Percentiles rank a stretch among this genome's conserved stretches.
phyloP scores from a whole-genome alignment of 2,888 invertebrate genomes.

The Uloborus plumipes region DNA sequence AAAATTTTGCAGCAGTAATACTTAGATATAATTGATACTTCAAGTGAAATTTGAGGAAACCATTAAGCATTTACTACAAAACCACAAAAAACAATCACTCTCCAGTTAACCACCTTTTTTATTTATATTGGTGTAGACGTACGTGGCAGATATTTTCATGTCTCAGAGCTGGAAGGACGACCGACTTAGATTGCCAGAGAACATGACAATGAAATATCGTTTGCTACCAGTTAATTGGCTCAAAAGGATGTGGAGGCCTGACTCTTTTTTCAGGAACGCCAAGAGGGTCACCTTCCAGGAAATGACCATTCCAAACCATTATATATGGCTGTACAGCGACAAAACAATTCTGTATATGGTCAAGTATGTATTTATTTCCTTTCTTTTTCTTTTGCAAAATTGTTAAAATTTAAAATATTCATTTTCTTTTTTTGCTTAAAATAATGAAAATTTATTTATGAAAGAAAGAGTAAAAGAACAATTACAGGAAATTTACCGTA shows the following conservation, averaged over 20 bases:
- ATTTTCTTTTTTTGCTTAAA: no score
- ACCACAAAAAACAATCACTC: no score
- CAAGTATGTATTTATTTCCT: slow-evolving; percentile 77
- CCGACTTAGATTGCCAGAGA: slow-evolving; percentile 87
- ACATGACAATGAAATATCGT: slow-evolving; percentile 92
- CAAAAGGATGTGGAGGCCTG: slow-evolving; percentile 88
- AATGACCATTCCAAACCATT: slow-evolving; percentile 95
- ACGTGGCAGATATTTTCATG: slow-evolving; percentile 91
- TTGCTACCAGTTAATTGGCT: slow-evolving; percentile 91
- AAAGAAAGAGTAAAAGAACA: no score
- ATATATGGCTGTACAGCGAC: slow-evolving; percentile 91
- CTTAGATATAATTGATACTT: no score
- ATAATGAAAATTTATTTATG: no score
- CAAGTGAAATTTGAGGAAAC: no score
- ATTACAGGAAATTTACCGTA: no score
- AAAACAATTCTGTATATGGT: slow-evolving; percentile 93
- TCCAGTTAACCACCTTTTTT: no score
- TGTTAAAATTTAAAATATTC: no score
- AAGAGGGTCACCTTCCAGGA: slow-evolving; percentile 93
- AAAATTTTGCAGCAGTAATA: no score
- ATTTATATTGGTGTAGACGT: slow-evolving; percentile 77
- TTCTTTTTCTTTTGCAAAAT: no score
- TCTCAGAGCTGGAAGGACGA: slow-evolving; percentile 95
- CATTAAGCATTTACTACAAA: no score
- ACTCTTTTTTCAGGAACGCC: slow-evolving; percentile 89